These are phyloP conservation scores for Eilema griseolum DNA, from an alignment of 2,888 invertebrate genomes.

Conservation along the genomic window DNA sequence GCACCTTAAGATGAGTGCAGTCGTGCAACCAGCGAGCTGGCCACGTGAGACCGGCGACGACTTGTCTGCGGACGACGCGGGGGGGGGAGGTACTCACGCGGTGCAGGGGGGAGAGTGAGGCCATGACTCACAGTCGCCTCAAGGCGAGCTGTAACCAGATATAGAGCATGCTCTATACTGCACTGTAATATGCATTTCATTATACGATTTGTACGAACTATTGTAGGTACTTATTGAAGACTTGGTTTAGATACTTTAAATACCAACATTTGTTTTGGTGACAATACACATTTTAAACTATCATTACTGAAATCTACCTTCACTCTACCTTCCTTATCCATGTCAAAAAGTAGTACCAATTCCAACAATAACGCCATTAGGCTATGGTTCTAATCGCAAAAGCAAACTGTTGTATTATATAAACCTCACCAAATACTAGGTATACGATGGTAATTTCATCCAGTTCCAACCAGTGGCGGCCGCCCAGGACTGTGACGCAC, in stretches of 20 bases:
- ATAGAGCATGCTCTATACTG: constrained; percentile 12
- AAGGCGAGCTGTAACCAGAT: constrained; percentile 24
- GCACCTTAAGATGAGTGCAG: constrained; percentile 16
- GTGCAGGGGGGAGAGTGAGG: neutral
- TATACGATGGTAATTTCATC: neutral
- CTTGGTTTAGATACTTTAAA: neutral
- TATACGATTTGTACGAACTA: neutral
- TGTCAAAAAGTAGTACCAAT: no score
- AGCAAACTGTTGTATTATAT: no score
- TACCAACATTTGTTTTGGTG: neutral
- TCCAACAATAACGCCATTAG: no score
- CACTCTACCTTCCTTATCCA: no score
- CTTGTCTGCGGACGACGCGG: constrained; percentile 17
- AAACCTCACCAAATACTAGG: neutral
- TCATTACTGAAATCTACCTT: no score
- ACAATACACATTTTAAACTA: no score
- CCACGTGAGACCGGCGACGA: constrained; percentile 26
- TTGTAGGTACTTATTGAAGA: no score
- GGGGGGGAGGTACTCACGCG: neutral
- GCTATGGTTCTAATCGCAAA: no score
- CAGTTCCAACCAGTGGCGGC: neutral
- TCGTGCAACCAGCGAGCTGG: constrained; percentile 15
- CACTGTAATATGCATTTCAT: constrained; percentile 1
- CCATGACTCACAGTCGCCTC: constrained; percentile 18
- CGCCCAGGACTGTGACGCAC: neutral